Base-by-base conservation (phyloP, 2,113 vertebrate genomes). In the Ranitomeya imitator region DNA sequence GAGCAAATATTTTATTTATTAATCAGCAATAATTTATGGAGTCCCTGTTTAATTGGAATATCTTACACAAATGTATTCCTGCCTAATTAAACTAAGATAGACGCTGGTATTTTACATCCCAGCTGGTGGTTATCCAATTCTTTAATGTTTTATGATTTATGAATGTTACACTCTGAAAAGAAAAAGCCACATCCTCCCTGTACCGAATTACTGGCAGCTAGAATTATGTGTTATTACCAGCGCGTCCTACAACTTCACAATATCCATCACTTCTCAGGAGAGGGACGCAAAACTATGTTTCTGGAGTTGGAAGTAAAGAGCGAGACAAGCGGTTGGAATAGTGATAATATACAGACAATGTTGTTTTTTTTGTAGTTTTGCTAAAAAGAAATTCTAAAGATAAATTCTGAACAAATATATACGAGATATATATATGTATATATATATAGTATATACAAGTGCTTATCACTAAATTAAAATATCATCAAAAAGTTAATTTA, bases 101-200 rank as follows among this genome's bases (percentile, higher is more conserved):
- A 82, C 18, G 54, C 57, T 80, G 85, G 78, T 31, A 81, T 87
- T 45, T 87, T 87, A 71, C 37, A 83, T 76, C 87, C 78, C 87
- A 84, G 87, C 71, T 88, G 87, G 80, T 83, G 80, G 82, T 65
- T 84, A 60, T 63, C 19, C 51, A 84, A 26, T 65, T 26, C 82
- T 88, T 83, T 26, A 57, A 60, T 83, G 14, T 88, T 83, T 73
- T 51, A 76, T 73, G 45, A 88, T 13, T 82, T 52, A 12, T 26
- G 69, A 61, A 26, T 57, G 45, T 16, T 79, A 86, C 31, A 57
- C 23, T 7, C 65, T 73, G 78, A 45, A 45, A 45, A 45, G 5
- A 55, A 80, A 8, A 84, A 23, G 82, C 77, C 73, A 45, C 55
- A 26, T 4, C 12, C 18, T 55, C 65, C 51, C 51, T 80, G 61